phyloP scores from a whole-genome alignment of 1,140 invertebrate species.

The Ostrea edulis region DNA sequence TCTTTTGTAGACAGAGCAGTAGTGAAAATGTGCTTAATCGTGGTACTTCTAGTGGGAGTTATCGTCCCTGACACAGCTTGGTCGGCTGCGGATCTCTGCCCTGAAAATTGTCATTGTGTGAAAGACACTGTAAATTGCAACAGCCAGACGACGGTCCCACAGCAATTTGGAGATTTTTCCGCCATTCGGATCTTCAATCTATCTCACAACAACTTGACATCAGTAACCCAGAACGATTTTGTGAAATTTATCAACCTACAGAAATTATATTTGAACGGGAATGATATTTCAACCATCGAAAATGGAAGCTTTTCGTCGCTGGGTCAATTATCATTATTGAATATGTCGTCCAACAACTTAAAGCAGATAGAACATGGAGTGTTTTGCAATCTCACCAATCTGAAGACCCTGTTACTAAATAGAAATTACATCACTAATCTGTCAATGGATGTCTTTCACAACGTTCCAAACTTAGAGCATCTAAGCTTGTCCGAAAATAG shows the following conservation, averaged over 20 bases:
- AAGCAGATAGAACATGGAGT: background rate
- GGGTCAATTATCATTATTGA: background rate
- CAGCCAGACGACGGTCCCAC: background rate
- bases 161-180: background rate
- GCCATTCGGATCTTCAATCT: background rate
- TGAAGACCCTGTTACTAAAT: background rate
- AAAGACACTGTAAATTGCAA: background rate
- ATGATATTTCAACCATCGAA: background rate
- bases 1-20: background rate
- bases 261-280: background rate
- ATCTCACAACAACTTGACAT: background rate
- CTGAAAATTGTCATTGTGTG: background rate
- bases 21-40: background rate
- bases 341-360: background rate
- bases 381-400: background rate
- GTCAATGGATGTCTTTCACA: conserved; percentile 1
- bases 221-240: background rate
- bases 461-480: background rate
- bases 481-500: background rate
- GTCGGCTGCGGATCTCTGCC: background rate
- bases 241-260: background rate
- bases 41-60: background rate
- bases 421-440: background rate
- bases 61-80: background rate
- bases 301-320: conserved; percentile 1